A percentile compares a stretch with the other conserved stretches of the same genome.
phyloP scores from a whole-genome alignment of 2,888 invertebrate genomes.

The Diadromus collaris region DNA sequence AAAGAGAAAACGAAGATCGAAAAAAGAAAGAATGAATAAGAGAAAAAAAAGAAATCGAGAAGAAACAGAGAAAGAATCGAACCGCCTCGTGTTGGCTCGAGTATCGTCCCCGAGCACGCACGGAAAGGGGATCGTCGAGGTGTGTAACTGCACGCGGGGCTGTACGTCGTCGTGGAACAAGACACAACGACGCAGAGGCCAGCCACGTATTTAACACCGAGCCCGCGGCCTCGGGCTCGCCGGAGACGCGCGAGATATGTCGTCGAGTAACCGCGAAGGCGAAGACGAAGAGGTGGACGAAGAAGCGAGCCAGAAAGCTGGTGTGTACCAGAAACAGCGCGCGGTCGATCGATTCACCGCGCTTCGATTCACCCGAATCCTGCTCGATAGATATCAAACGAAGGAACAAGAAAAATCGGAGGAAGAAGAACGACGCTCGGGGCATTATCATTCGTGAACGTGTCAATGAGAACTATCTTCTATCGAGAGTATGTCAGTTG shows the following conservation, averaged over 20 bases:
- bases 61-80: conserved; percentile 40
- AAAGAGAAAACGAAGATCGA: conserved; percentile 24
- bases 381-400: conserved; percentile 37
- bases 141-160: conserved; percentile 39
- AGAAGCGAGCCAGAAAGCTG: conserved; percentile 43
- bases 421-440: conserved; percentile 8
- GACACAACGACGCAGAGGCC: conserved; percentile 74
- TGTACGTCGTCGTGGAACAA: conserved; percentile 69
- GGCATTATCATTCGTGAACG: no score
- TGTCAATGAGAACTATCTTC: no score
- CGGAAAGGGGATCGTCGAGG: conserved; percentile 39
- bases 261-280: conserved; percentile 58
- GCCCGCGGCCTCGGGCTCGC: conserved; percentile 66
- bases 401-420: conserved; percentile 38
- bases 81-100: conserved; percentile 11
- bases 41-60: conserved; percentile 30
- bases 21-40: no score
- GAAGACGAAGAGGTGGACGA: conserved; percentile 47
- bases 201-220: conserved; percentile 73
- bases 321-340: conserved; percentile 18
- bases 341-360: conserved; percentile 39
- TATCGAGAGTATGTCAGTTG: no score
- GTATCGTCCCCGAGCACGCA: conserved; percentile 42
- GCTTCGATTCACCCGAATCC: conserved; percentile 5
- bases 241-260: conserved; percentile 72